Evolutionary conservation across 2,888 invertebrate species (phyloP).

Genomic region (Adela reaumurella): DNA sequence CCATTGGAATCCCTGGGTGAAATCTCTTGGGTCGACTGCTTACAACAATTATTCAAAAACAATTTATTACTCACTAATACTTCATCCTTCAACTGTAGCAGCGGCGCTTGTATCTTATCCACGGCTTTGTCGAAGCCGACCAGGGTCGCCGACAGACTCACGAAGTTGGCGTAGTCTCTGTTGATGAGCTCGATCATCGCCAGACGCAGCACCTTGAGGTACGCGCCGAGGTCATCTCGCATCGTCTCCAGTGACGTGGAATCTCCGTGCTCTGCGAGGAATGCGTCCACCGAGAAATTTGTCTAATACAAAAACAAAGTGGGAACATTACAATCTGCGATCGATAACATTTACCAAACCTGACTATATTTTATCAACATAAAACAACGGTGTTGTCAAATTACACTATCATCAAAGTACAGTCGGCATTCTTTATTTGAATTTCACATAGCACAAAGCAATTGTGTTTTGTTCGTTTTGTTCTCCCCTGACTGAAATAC

Average conservation of each 20-base stretch:
- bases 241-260: constrained; percentile 75
- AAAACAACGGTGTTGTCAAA: too few species aligned
- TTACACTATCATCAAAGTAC: too few species aligned
- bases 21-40: too few species aligned
- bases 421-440: too few species aligned
- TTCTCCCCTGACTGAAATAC: too few species aligned
- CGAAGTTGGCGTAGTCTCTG: constrained; percentile 97
- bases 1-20: too few species aligned
- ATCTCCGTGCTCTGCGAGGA: constrained; percentile 74
- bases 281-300: constrained; percentile 90
- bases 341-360: too few species aligned
- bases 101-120: constrained; percentile 72
- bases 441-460: too few species aligned
- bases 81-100: constrained; percentile 80
- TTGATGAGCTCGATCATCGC: constrained; percentile 97
- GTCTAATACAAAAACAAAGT: constrained; percentile 53
- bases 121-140: constrained; percentile 90
- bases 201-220: constrained; percentile 84
- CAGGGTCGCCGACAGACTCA: constrained; percentile 91
- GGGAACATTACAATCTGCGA: too few species aligned
- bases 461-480: too few species aligned
- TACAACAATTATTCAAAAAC: too few species aligned
- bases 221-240: constrained; percentile 85
- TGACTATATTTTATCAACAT: neutral
- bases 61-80: constrained; percentile 72